phyloP scores from a whole-genome alignment of 2,888 invertebrate species.

The Meiosimyza platycephala region DNA sequence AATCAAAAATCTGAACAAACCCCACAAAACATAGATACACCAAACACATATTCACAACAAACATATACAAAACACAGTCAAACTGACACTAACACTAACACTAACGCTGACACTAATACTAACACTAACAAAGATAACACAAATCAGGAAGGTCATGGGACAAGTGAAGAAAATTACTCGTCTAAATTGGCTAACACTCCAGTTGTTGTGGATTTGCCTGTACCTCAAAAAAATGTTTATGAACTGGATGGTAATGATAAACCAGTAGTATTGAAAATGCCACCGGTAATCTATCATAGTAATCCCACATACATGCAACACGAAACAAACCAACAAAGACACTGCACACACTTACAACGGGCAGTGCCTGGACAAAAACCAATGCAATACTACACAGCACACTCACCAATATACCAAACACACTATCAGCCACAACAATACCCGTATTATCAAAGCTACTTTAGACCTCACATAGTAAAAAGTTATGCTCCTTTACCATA shows the following conservation, averaged over 20 bases:
- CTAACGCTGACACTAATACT: background rate
- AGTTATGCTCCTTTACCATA: background rate
- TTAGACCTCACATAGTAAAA: slow-evolving; percentile 15
- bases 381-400: background rate
- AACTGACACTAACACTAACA: slow-evolving; percentile 23
- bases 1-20: slow-evolving; percentile 29
- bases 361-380: too few relatives aligned
- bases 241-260: slow-evolving; percentile 18
- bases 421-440: slow-evolving; percentile 15
- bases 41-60: slow-evolving; percentile 29
- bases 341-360: too few relatives aligned
- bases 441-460: slow-evolving; percentile 30
- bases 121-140: background rate
- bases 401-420: slow-evolving; percentile 18
- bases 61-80: slow-evolving; percentile 4
- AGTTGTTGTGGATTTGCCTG: slow-evolving; percentile 46
- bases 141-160: background rate
- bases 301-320: too few relatives aligned
- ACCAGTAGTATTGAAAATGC: slow-evolving; percentile 44
- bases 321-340: background rate
- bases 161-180: background rate
- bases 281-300: slow-evolving; percentile 46
- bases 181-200: slow-evolving; percentile 37
- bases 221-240: slow-evolving; percentile 20
- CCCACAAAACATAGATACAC: slow-evolving; percentile 24